phyloP scores from a whole-genome alignment of 2,888 invertebrate genomes.

The Bombylius major region DNA sequence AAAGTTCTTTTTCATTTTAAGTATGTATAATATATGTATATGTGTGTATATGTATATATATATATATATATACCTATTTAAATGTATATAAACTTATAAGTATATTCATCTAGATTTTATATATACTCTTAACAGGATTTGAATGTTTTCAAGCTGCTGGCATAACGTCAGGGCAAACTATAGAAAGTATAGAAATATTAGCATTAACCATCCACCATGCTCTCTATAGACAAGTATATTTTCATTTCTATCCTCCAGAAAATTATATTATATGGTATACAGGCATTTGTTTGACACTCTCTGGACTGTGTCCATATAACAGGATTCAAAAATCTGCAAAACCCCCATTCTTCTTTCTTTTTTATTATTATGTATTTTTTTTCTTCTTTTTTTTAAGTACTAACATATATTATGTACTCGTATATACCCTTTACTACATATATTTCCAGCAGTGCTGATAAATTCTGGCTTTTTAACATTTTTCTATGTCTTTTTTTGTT shows the following conservation, averaged over 20 bases:
- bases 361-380: no score
- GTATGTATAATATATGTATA: neutral
- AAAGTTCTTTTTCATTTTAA: constrained; percentile 1
- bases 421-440: no score
- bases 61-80: neutral
- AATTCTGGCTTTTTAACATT: no score
- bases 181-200: no score
- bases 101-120: neutral
- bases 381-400: no score
- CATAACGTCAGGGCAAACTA: no score
- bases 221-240: no score
- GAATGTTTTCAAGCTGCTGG: neutral
- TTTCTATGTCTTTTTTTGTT: no score
- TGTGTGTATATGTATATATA: neutral
- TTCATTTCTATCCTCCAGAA: no score
- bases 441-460: no score
- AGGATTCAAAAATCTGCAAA: neutral
- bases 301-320: neutral
- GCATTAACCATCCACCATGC: no score
- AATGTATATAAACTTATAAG: neutral
- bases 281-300: neutral
- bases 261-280: no score
- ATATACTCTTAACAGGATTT: neutral
- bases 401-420: neutral
- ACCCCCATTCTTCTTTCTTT: neutral